A percentile compares a stretch with the other conserved stretches of the same genome.
These are phyloP conservation scores for Gymnocephalus cernua DNA, from an alignment of 2,113 vertebrate genomes.

Conservation along the genomic window DNA sequence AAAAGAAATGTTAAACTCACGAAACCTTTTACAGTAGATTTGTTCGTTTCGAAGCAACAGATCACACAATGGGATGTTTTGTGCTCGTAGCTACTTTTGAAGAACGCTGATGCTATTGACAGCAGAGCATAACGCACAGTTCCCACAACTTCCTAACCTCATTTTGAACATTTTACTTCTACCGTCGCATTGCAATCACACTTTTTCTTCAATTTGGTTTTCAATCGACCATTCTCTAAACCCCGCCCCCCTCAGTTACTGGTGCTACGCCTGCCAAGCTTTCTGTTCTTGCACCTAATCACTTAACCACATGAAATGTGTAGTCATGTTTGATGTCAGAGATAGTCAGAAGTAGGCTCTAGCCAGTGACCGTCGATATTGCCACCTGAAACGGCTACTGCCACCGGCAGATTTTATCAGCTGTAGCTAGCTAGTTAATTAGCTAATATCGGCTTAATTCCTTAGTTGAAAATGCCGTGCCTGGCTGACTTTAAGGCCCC, in stretches of 20 bases:
- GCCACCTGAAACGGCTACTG: neutral
- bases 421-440: neutral
- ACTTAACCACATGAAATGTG: too few relatives aligned
- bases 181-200: neutral
- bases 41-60: neutral
- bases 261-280: neutral
- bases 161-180: neutral
- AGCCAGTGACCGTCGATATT: neutral
- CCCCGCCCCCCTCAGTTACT: neutral
- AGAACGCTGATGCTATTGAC: neutral
- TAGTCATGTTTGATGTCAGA: neutral
- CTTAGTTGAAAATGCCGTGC: neutral
- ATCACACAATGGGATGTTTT: neutral
- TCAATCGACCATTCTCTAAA: neutral
- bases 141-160: neutral
- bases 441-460: neutral
- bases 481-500: neutral
- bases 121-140: neutral
- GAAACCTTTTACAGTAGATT: neutral
- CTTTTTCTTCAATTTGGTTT: neutral
- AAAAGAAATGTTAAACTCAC: conserved; percentile 14
- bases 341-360: neutral
- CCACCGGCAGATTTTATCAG: too few relatives aligned
- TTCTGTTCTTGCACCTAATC: neutral
- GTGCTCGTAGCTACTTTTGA: neutral